These are phyloP conservation scores for Asteroscopus sphinx DNA, from an alignment of 2,888 invertebrate genomes.

Conservation along the genomic window DNA sequence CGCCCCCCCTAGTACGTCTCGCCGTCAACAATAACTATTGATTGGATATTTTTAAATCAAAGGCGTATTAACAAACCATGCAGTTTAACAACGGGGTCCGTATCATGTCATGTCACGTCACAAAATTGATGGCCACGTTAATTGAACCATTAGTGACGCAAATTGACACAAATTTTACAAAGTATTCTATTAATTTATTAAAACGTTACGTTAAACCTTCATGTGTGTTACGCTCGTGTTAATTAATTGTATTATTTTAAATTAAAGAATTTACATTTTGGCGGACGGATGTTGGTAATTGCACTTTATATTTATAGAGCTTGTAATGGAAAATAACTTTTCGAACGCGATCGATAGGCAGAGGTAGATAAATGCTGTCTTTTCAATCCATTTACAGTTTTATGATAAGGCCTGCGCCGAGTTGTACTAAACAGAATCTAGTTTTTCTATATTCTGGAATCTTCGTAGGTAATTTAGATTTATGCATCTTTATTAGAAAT, in stretches of 20 bases:
- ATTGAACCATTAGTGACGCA: constrained; percentile 38
- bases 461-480: background rate
- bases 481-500: constrained; percentile 18
- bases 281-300: constrained; percentile 17
- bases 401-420: background rate
- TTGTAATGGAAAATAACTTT: constrained; percentile 13
- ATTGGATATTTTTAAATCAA: constrained; percentile 57
- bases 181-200: constrained; percentile 39
- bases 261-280: constrained; percentile 31
- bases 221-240: constrained; percentile 7
- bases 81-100: constrained; percentile 7
- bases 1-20: constrained; percentile 36
- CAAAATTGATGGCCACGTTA: constrained; percentile 24
- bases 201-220: constrained; percentile 21
- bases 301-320: constrained; percentile 26
- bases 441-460: constrained; percentile 7
- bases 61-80: constrained; percentile 7
- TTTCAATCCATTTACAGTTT: too few species aligned
- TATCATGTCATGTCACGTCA: constrained; percentile 10
- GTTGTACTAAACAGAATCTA: constrained; percentile 1
- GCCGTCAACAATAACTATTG: constrained; percentile 44
- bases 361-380: constrained; percentile 4
- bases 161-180: constrained; percentile 35
- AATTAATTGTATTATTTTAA: constrained; percentile 42
- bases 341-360: constrained; percentile 6